Evolutionary conservation across 1,140 invertebrate genomes (phyloP).

Genomic region (Antheraea mylitta): DNA sequence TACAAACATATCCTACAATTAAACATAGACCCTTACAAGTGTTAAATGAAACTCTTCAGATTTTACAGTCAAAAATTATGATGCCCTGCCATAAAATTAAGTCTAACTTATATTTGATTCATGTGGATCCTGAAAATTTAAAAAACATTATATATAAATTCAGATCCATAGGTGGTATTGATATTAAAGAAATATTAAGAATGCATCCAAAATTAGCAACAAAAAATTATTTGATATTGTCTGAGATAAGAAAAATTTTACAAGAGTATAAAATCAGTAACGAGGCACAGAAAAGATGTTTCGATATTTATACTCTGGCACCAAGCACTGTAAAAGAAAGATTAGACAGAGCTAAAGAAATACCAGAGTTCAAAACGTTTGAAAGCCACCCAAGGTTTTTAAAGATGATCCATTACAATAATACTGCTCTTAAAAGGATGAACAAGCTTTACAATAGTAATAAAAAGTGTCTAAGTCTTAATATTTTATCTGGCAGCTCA

Average conservation of each 20-base stretch:
- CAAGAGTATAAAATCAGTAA: constrained; percentile 68
- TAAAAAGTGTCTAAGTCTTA: constrained; percentile 70
- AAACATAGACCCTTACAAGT: constrained; percentile 72
- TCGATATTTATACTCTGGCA: constrained; percentile 70
- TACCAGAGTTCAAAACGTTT: constrained; percentile 75
- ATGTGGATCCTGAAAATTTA: constrained; percentile 70
- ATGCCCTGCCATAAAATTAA: constrained; percentile 74
- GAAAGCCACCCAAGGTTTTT: constrained; percentile 76
- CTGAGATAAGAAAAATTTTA: constrained; percentile 70
- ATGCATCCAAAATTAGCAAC: constrained; percentile 72
- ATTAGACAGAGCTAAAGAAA: constrained; percentile 63
- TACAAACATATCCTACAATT: constrained; percentile 71
- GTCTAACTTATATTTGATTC: constrained; percentile 72
- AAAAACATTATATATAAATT: constrained; percentile 69
- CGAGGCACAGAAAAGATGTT: constrained; percentile 56
- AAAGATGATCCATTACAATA: constrained; percentile 72
- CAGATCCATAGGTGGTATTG: constrained; percentile 57
- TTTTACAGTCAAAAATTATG: constrained; percentile 69
- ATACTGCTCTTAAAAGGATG: constrained; percentile 67
- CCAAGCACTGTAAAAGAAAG: constrained; percentile 66
- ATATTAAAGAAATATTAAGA: constrained; percentile 69
- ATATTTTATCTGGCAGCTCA: constrained; percentile 63
- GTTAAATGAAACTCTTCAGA: constrained; percentile 67
- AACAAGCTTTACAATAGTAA: constrained; percentile 67
- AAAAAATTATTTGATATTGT: constrained; percentile 54